These are phyloP conservation scores for Chaetodon trifascialis DNA, from an alignment of 2,113 vertebrate genomes.

Conservation along the genomic window DNA sequence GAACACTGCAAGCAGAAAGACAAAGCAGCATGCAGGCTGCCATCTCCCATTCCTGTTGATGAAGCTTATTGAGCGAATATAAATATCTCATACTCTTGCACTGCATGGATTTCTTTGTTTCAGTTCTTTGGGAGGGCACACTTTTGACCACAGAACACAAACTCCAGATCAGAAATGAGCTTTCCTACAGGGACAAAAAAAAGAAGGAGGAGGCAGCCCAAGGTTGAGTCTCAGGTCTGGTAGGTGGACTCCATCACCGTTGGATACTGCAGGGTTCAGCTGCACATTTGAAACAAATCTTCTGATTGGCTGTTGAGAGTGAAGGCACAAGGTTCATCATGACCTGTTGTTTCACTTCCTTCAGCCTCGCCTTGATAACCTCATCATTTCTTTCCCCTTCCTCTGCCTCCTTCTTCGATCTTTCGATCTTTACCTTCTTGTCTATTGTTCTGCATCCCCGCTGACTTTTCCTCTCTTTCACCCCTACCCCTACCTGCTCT, in stretches of 20 bases:
- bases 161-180: conserved; percentile 9
- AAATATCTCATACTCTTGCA: conserved; percentile 29
- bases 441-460: conserved; percentile 8
- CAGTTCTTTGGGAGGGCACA: background rate
- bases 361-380: background rate
- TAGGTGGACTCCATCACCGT: conserved; percentile 31
- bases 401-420: conserved; percentile 2
- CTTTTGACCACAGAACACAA: conserved; percentile 4
- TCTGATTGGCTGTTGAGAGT: conserved; percentile 28
- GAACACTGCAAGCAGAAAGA: conserved; percentile 52
- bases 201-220: background rate
- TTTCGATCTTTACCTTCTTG: conserved; percentile 13
- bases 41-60: conserved; percentile 22
- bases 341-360: conserved; percentile 6
- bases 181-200: background rate
- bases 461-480: conserved; percentile 30
- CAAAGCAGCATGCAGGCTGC: conserved; percentile 29
- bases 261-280: background rate
- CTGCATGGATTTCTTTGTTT: conserved; percentile 17
- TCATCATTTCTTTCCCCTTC: conserved; percentile 1
- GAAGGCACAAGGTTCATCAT: background rate
- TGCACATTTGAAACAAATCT: background rate
- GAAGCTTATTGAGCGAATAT: conserved; percentile 45
- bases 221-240: conserved; percentile 14
- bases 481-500: background rate